Base-by-base conservation (phyloP, 37 sponge, comb jelly and placozoan genomes). In the Crambe crambe region DNA sequence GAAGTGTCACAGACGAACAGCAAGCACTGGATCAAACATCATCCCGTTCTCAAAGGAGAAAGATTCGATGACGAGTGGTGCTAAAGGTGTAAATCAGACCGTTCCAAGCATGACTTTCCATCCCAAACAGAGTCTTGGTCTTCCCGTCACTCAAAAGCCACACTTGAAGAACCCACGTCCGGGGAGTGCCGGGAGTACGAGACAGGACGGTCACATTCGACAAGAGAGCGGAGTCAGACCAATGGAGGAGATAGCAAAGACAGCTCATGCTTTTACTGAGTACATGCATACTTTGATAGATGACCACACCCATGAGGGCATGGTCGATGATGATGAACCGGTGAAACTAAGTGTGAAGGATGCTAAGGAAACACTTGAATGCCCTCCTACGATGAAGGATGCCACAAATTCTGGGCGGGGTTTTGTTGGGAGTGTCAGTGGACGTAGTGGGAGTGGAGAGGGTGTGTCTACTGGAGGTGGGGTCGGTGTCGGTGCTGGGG, bases 11-110 rank as follows among this genome's bases (percentile, higher is more conserved):
- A 62, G 86, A 1, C 65, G 86, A 15, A 86, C 86, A 0, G 86
- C 86, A 9, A 79, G 80, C 36, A 79, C 80, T 0, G 86, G 86
- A n/a, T 73, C 73, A 25, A 73, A 72, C 64, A 34, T 73, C 37
- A 61, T 73, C 22, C 54, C 79, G 2, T 34, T n/a, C 3, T 0
- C 25, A 0, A 68, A 67, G 26, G 68, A 68, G 38, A 67, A 42
- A n/a, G 64, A 62, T 0, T 12, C 29, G 37, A 4, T 40, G 10
- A 29, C 62, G 26, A 0, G 29, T 77, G 35, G 2, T 26, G 3
- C 6, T 5, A 8, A 17, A 54, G 51, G 51, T 15, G 51, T 12
- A 15, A 47, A 12, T 47, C 51, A 47, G 15, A n/a, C n/a, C n/a
- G 63, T 29, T 30, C 6, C 26, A 5, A 20, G 30, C 26, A 62